These are phyloP conservation scores for Bombus difficillimus DNA, from an alignment of 1,140 invertebrate species.

Conservation along the genomic window DNA sequence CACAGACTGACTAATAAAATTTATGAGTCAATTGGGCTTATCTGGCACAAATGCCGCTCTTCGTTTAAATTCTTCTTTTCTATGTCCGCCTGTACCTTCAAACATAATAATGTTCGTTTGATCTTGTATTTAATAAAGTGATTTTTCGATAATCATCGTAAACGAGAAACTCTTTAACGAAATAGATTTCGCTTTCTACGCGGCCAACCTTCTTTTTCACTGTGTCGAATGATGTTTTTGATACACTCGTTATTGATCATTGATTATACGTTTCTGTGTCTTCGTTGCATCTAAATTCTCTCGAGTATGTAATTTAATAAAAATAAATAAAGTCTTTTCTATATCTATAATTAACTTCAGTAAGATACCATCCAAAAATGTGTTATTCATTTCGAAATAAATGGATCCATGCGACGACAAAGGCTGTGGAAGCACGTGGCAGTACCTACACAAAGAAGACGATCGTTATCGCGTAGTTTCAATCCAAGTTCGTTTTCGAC, in stretches of 20 bases:
- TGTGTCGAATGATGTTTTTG: too few species aligned
- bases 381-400: neutral
- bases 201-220: too few species aligned
- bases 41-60: conserved; percentile 23
- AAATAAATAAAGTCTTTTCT: neutral
- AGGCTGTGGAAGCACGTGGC: neutral
- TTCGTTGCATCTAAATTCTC: too few species aligned
- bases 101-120: neutral
- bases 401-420: neutral
- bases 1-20: conserved; percentile 44
- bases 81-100: neutral
- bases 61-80: conserved; percentile 17
- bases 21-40: conserved; percentile 45
- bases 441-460: neutral
- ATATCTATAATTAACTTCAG: neutral
- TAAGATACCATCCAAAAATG: neutral
- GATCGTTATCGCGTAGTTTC: conserved; percentile 15
- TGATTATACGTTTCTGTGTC: too few species aligned
- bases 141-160: neutral
- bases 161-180: too few species aligned
- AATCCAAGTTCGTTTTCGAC: conserved; percentile 41
- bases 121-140: neutral
- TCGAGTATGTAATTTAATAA: neutral
- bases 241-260: too few species aligned
- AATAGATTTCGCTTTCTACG: too few species aligned